Evolutionary conservation across 1,140 invertebrate genomes (phyloP).

Genomic region (Drosophila bipectinata): DNA sequence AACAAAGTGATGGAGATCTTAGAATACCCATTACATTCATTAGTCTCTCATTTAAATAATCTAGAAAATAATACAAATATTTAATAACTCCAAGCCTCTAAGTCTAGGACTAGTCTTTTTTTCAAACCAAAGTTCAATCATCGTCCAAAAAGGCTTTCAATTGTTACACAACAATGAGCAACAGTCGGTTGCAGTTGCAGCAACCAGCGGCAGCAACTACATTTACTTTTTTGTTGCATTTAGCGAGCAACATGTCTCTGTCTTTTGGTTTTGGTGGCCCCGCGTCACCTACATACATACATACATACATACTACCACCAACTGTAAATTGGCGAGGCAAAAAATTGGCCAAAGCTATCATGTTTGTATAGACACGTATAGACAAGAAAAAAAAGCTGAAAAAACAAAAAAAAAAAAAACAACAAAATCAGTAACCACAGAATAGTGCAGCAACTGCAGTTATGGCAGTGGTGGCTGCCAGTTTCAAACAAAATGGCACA

Average conservation of each 20-base stretch:
- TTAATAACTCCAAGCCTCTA: not conserved
- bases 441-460: conserved; percentile 34
- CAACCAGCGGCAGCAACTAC: conserved; percentile 38
- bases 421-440: conserved; percentile 20
- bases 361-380: conserved; percentile 76
- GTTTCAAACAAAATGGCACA: conserved; percentile 65
- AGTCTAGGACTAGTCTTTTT: conserved; percentile 7
- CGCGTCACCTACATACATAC: conserved; percentile 14
- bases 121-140: conserved; percentile 29
- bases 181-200: conserved; percentile 26
- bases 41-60: no score
- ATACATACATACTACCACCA: conserved; percentile 8
- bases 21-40: no score
- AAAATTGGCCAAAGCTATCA: conserved; percentile 78
- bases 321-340: conserved; percentile 48
- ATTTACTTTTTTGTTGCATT: conserved; percentile 23
- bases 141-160: conserved; percentile 50
- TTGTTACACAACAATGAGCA: conserved; percentile 62
- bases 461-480: conserved; percentile 68
- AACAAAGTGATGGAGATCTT: no score
- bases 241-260: conserved; percentile 54
- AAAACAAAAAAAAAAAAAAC: conserved; percentile 21
- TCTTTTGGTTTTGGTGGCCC: conserved; percentile 33
- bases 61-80: no score
- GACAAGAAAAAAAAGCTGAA: conserved; percentile 22